phyloP scores from a whole-genome alignment of 2,888 invertebrate genomes.

The Aplocera efformata region DNA sequence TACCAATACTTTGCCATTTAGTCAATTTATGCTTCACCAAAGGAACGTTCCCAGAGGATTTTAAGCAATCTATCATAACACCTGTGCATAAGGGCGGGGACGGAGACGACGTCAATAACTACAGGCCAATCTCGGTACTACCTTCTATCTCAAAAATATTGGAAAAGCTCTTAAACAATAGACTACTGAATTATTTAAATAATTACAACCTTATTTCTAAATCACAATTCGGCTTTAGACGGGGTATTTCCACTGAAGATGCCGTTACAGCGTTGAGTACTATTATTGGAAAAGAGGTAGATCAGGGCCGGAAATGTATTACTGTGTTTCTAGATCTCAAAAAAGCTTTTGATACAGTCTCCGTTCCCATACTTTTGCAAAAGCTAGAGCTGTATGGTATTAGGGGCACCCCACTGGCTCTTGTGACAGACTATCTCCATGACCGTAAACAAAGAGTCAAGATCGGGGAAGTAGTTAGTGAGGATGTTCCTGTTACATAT shows the following conservation, averaged over 20 bases:
- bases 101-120: conserved; percentile 18
- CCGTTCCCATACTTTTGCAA: no score
- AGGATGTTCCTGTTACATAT: no score
- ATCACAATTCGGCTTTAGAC: conserved; percentile 14
- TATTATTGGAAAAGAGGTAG: conserved; percentile 1
- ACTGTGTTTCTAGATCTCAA: no score
- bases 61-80: conserved; percentile 14
- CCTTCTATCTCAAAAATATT: conserved; percentile 13
- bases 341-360: no score
- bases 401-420: conserved; percentile 1
- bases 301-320: conserved; percentile 1
- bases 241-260: conserved; percentile 9
- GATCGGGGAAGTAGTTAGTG: conserved; percentile 1
- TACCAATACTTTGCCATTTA: conserved; percentile 15
- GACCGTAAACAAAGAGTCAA: conserved; percentile 6
- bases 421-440: background rate
- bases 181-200: conserved; percentile 8
- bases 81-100: conserved; percentile 22
- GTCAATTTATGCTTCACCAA: conserved; percentile 12
- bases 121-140: conserved; percentile 22
- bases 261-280: conserved; percentile 1
- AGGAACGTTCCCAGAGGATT: conserved; percentile 15
- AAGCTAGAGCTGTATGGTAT: no score
- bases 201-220: background rate
- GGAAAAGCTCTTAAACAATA: conserved; percentile 12